Conservation (phyloP, 2,113 vertebrate genomes). For the Chlorodrepanis virens region DNA sequence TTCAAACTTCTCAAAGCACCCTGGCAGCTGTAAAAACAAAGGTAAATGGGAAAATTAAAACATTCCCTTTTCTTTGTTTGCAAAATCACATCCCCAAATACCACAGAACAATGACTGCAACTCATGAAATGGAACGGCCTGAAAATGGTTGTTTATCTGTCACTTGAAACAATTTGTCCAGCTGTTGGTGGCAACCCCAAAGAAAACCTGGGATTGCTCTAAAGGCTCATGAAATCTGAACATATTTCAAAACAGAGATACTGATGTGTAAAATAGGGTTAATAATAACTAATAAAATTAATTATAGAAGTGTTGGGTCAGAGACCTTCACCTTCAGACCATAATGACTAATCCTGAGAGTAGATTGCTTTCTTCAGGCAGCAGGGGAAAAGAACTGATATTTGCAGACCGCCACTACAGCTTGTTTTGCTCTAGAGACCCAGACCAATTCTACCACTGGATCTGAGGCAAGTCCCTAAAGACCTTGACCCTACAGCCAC, state of each 20-base stretch:
- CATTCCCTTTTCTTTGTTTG: not conserved
- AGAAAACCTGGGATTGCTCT: not conserved
- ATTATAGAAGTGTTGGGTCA: not conserved
- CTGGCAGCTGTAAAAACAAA: conserved; percentile 78
- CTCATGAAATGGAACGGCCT: not conserved
- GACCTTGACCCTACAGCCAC: not conserved
- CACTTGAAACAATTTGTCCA: not conserved
- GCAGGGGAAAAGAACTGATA: not conserved
- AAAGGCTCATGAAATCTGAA: not conserved
- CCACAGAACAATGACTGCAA: not conserved
- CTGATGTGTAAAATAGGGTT: not conserved
- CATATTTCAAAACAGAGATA: not conserved
- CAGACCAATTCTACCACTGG: not conserved
- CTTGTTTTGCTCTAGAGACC: not conserved
- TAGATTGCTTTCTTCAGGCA: not conserved
- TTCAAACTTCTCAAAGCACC: conserved; percentile 75
- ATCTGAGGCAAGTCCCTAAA: not conserved
- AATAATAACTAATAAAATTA: not conserved
- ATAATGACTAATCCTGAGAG: not conserved
- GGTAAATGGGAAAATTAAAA: not conserved
- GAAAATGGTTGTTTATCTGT: not conserved
- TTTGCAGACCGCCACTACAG: not conserved
- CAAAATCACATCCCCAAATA: not conserved
- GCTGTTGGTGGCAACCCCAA: not conserved
- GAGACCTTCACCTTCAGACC: not conserved